These are phyloP conservation scores for Xenopus petersii DNA, from an alignment of 2,797 vertebrate species.

Conservation along the genomic window DNA sequence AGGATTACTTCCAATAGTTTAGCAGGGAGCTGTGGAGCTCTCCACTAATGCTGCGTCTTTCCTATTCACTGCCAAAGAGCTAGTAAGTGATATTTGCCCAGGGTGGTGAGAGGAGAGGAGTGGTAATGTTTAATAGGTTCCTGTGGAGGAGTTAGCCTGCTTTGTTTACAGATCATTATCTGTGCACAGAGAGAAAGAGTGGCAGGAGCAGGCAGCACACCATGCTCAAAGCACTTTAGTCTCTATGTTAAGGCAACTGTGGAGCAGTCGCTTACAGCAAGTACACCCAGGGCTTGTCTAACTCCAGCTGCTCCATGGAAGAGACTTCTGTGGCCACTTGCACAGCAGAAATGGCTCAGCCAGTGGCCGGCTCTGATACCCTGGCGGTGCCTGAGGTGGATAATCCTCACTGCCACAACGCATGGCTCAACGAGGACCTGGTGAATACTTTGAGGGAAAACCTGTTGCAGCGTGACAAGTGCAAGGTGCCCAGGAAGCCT, in stretches of 20 bases:
- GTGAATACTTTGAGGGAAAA: constrained; percentile 95
- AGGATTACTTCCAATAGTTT: constrained; percentile 69
- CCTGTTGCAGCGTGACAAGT: constrained; percentile 90
- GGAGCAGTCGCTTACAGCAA: constrained; percentile 41
- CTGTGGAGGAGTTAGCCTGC: constrained; percentile 57
- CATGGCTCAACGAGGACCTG: constrained; percentile 90
- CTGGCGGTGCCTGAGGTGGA: constrained; percentile 85
- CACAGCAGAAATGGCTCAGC: constrained; percentile 84
- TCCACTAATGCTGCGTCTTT: constrained; percentile 50
- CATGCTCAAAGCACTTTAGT: constrained; percentile 69
- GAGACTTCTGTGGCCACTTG: constrained; percentile 50
- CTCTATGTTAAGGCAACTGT: constrained; percentile 51
- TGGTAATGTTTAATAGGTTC: constrained; percentile 64
- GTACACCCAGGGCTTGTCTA: neutral
- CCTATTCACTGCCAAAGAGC: constrained; percentile 61
- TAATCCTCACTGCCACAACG: constrained; percentile 69
- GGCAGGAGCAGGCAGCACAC: constrained; percentile 61
- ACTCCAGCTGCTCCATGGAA: constrained; percentile 45
- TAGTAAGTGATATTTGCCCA: constrained; percentile 60
- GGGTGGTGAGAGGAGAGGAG: constrained; percentile 54
- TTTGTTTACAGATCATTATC: constrained; percentile 67
- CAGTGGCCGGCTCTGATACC: constrained; percentile 75
- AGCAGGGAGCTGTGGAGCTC: constrained; percentile 58
- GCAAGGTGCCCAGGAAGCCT: constrained; percentile 76
- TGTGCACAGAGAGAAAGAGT: constrained; percentile 26